Evolutionary conservation across 2,797 vertebrate species (phyloP).

Genomic region (Oceanodroma leucorhoa): DNA sequence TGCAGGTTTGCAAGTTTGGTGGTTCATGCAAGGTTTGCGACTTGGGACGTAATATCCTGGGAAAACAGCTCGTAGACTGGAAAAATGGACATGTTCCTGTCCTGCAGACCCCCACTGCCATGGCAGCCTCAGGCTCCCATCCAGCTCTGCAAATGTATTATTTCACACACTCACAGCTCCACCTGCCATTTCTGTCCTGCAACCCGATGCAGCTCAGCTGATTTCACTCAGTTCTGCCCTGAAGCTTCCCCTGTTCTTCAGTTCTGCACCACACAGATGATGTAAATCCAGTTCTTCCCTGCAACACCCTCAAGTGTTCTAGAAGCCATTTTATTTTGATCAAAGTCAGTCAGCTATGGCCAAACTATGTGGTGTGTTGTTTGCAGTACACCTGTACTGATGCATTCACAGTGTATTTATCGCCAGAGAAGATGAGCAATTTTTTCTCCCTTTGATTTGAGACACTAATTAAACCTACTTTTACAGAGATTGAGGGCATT

Average conservation of each 20-base stretch:
- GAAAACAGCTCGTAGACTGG: not conserved
- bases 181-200: not conserved
- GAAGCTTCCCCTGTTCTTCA: not conserved
- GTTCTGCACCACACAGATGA: not conserved
- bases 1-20: not conserved
- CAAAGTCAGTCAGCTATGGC: slow-evolving; percentile 22
- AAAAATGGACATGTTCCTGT: not conserved
- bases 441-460: slow-evolving; percentile 34
- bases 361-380: not conserved
- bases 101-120: not conserved
- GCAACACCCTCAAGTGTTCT: slow-evolving; percentile 3
- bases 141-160: not conserved
- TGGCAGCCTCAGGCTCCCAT: not conserved
- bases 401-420: slow-evolving; percentile 5
- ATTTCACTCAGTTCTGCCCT: not conserved
- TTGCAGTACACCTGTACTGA: not conserved
- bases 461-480: slow-evolving; percentile 46
- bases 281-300: slow-evolving; percentile 8
- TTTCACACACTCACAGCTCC: not conserved
- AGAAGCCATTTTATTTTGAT: slow-evolving; percentile 25
- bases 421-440: not conserved
- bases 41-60: not conserved
- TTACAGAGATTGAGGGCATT: slow-evolving; percentile 3
- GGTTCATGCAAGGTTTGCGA: not conserved
- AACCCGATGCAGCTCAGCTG: not conserved